Evolutionary conservation across 2,797 vertebrate species (phyloP), one percentile per base, ranked within the genome.

Genomic region (Pampus argenteus): DNA sequence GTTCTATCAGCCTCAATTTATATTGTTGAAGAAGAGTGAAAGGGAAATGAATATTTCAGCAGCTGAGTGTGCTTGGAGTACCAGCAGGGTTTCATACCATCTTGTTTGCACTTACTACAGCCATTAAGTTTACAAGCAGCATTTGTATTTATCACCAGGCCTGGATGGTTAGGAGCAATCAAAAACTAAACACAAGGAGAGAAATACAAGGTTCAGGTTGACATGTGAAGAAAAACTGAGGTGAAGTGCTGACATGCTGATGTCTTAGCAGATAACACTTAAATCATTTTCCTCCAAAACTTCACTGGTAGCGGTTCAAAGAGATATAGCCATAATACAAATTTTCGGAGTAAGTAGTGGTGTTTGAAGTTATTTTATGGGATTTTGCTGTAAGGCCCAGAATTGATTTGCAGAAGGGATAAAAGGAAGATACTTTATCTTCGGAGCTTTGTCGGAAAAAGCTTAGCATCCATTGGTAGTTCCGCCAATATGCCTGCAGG

Each of bases 361-460:
- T 96, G 97, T 99, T 99, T 99, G 98, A 99, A 99, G 97, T 98
- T 97, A 97, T 97, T 98, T 99, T 99, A 99, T 99, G 98, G 98
- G 97, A 99, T 99, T 99, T 99, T 95, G 98, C 97, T 99, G 95
- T 98, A 97, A 99, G 98, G 98, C 96, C 92, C 96, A 95, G 96
- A 97, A 99, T 99, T 99, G 98, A 99, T 99, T 99, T 97, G 96
- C 96, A 95, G 96, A 90, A 90, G 95, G 98, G 97, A 98, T 99
- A 97, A 99, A 99, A 99, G 97, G 95, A 96, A 97, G 96, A 96
- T 97, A 97, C 97, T 98, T 99, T 98, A 99, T 98, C 98, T 98
- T 97, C 95, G 95, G 97, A 98, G 97, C 97, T 99, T 98, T 98
- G 97, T 99, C 96, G 94, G 97, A 97, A 98, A 97, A 97, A 98